Conservation (phyloP, 2,797 vertebrate genomes). For the Pangasius macronema region DNA sequence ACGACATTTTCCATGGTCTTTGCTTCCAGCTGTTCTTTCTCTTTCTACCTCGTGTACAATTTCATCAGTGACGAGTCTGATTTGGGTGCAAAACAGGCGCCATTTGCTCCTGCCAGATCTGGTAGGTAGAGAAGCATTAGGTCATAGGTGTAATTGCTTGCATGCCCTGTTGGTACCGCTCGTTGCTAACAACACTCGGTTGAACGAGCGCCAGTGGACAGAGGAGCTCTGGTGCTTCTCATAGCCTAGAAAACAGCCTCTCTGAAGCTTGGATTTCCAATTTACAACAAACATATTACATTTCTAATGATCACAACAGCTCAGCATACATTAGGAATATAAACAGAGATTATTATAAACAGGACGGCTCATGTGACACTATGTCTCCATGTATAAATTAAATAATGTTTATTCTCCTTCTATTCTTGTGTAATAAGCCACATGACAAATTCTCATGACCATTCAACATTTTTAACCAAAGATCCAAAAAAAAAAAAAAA, state of each 20-base stretch:
- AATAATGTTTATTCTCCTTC: background rate
- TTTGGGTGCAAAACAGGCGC: slow-evolving; percentile 21
- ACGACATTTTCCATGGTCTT: slow-evolving; percentile 27
- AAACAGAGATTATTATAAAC: background rate
- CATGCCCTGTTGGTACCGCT: slow-evolving; percentile 49
- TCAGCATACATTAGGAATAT: background rate
- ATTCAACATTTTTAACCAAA: background rate
- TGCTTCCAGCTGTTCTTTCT: slow-evolving; percentile 41
- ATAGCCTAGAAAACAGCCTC: background rate
- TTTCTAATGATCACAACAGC: background rate
- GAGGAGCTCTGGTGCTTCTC: slow-evolving; percentile 7
- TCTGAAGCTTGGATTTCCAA: background rate
- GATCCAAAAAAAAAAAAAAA: background rate
- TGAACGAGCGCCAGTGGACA: slow-evolving; percentile 24
- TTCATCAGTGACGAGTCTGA: slow-evolving; percentile 38
- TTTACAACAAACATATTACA: background rate
- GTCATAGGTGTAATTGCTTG: slow-evolving; percentile 52
- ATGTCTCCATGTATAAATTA: background rate
- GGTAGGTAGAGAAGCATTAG: slow-evolving; percentile 47
- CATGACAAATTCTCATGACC: background rate
- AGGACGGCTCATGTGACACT: background rate
- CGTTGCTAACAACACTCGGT: slow-evolving; percentile 58
- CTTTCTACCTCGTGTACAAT: slow-evolving; percentile 33
- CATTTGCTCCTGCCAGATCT: slow-evolving; percentile 13
- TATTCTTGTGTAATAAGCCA: background rate